These are phyloP conservation scores for Oxyura jamaicensis DNA, from an alignment of 2,113 vertebrate genomes.

Conservation along the genomic window DNA sequence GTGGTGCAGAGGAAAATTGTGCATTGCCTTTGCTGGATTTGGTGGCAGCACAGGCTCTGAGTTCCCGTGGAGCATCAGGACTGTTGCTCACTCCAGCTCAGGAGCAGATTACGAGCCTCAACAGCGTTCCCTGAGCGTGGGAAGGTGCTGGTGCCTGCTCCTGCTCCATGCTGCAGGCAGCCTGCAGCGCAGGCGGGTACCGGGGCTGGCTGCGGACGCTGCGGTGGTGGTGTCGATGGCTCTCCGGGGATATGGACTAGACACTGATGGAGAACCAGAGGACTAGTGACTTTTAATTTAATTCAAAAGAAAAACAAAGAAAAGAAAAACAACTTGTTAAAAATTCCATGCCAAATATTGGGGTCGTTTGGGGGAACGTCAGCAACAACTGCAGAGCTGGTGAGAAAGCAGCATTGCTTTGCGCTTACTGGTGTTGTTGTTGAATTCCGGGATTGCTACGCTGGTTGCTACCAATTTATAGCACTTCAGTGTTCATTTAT, in stretches of 20 bases:
- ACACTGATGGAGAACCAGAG: not conserved
- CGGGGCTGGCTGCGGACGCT: not conserved
- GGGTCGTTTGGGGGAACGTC: not conserved
- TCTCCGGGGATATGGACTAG: not conserved
- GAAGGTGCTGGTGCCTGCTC: not conserved
- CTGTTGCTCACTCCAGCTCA: conserved; percentile 26
- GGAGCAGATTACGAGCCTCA: not conserved
- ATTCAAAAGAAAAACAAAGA: not conserved
- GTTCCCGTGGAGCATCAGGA: not conserved
- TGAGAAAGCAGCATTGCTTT: not conserved
- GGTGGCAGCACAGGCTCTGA: not conserved
- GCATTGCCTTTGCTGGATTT: not conserved
- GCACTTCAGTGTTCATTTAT: conserved; percentile 48
- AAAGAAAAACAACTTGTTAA: not conserved
- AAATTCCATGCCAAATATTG: not conserved
- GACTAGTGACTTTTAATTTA: not conserved
- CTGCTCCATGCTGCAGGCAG: not conserved
- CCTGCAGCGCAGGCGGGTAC: not conserved
- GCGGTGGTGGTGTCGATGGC: not conserved
- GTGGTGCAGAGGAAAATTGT: not conserved
- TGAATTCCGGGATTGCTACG: not conserved
- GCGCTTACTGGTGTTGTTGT: not conserved
- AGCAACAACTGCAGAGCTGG: not conserved
- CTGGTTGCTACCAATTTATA: conserved; percentile 54
- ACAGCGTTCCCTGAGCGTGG: not conserved